Conservation (phyloP, 2,113 vertebrate species). For the Rattus rattus region DNA sequence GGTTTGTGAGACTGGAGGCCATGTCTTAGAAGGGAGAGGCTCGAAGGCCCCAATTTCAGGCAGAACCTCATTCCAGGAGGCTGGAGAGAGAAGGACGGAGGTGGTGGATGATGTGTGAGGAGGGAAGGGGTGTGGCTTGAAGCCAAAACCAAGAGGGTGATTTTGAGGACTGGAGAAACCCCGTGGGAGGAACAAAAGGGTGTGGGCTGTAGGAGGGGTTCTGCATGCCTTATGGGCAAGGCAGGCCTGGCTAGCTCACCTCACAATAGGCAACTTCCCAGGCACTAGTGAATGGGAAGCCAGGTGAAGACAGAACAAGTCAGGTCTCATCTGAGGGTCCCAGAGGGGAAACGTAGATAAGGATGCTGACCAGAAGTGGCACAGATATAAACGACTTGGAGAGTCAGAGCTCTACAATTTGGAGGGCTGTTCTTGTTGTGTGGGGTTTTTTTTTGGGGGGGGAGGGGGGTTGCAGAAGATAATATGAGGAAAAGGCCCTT, state of each 20-base stretch:
- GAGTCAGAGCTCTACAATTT: neutral
- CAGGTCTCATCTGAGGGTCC: neutral
- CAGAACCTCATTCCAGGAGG: neutral
- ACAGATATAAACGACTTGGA: neutral
- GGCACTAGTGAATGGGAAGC: neutral
- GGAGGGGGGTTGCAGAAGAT: neutral
- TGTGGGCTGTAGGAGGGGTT: neutral
- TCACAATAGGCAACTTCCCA: neutral
- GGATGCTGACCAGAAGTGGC: neutral
- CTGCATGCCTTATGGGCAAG: neutral
- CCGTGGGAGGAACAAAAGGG: neutral
- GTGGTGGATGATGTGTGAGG: too few relatives aligned
- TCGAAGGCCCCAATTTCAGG: neutral
- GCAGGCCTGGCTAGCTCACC: neutral
- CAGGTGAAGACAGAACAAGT: neutral
- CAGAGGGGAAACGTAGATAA: neutral
- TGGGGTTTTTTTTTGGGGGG: neutral
- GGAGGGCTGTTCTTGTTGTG: neutral
- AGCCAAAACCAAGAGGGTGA: neutral
- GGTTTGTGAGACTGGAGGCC: slow-evolving; percentile 30
- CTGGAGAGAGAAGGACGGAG: neutral
- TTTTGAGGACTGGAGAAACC: neutral
- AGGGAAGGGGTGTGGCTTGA: neutral
- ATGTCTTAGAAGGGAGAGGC: neutral
- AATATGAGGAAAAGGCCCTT: neutral